Percentiles rank a stretch among this genome's conserved stretches.
Conservation (phyloP, 1,140 invertebrate genomes). For the Habropoda laboriosa region DNA sequence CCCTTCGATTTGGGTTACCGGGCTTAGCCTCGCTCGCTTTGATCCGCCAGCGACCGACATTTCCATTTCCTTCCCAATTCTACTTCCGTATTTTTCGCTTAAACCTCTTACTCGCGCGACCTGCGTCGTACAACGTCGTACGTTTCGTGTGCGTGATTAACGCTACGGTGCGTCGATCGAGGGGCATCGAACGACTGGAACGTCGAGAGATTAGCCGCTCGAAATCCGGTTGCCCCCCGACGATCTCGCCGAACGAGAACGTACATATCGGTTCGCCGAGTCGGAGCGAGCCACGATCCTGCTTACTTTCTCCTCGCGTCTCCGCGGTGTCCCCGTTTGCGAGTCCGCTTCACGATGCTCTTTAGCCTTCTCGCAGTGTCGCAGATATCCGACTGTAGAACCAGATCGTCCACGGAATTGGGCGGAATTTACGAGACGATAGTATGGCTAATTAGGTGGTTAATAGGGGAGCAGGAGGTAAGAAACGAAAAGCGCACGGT, state of each 20-base stretch:
- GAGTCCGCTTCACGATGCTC: constrained; percentile 27
- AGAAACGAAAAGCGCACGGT: constrained; percentile 21
- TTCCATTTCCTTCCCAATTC: neutral
- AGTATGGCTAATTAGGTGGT: constrained; percentile 74
- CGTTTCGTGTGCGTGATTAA: neutral
- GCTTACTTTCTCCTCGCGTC: constrained; percentile 47
- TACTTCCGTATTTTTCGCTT: neutral
- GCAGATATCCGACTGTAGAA: neutral
- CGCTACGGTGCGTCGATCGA: neutral
- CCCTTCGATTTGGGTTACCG: constrained; percentile 19
- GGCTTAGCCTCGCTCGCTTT: neutral
- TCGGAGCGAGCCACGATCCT: constrained; percentile 13
- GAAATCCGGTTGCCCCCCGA: constrained; percentile 27
- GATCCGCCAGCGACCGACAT: constrained; percentile 14
- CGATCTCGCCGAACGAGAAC: neutral
- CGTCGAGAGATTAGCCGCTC: neutral
- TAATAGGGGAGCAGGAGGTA: constrained; percentile 61
- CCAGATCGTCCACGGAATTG: too few species aligned
- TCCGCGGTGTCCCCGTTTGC: constrained; percentile 37
- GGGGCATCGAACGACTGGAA: neutral
- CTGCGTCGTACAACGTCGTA: neutral
- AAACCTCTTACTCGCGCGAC: too few species aligned
- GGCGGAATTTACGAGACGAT: neutral
- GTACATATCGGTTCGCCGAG: constrained; percentile 10
- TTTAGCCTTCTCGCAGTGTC: neutral